Conservation (phyloP, 1,140 invertebrate species). For the Micrasema longulum region DNA sequence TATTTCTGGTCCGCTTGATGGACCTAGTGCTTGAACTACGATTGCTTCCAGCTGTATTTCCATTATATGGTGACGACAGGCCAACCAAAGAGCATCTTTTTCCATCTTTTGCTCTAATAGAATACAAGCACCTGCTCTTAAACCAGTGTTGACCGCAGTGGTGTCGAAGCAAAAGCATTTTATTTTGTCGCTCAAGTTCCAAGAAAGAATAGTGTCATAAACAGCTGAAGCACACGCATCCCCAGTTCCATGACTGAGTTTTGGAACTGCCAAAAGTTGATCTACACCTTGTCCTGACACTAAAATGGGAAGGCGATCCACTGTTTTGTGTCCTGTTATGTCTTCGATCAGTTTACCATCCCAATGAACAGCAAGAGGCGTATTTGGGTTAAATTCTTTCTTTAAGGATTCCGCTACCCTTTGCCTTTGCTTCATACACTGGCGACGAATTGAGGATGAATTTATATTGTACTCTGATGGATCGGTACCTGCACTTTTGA, state of each 20-base stretch:
- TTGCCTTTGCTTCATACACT: slow-evolving; percentile 22
- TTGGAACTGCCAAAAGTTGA: slow-evolving; percentile 57
- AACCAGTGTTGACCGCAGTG: too few species aligned
- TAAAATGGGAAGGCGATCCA: slow-evolving; percentile 57
- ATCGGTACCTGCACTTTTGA: neutral
- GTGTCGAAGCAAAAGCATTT: too few species aligned
- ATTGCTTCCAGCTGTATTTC: neutral
- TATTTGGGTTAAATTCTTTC: slow-evolving; percentile 50
- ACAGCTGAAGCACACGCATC: slow-evolving; percentile 53
- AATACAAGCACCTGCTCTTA: too few species aligned
- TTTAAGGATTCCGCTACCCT: slow-evolving; percentile 51
- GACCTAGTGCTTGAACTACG: too few species aligned
- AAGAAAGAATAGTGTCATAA: too few species aligned
- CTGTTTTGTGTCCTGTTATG: slow-evolving; percentile 52
- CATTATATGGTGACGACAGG: too few species aligned
- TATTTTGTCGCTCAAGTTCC: too few species aligned
- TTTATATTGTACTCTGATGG: neutral
- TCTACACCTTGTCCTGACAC: slow-evolving; percentile 51
- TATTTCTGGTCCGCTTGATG: too few species aligned
- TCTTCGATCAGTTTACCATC: slow-evolving; percentile 43
- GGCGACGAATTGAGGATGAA: neutral
- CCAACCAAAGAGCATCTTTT: slow-evolving; percentile 1
- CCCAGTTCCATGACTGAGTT: slow-evolving; percentile 54
- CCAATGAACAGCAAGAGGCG: slow-evolving; percentile 48
- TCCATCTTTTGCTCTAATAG: slow-evolving; percentile 36